Percentiles rank a stretch among this genome's conserved stretches.
These are phyloP conservation scores for Falco naumanni DNA, from an alignment of 2,797 vertebrate genomes.

Conservation along the genomic window DNA sequence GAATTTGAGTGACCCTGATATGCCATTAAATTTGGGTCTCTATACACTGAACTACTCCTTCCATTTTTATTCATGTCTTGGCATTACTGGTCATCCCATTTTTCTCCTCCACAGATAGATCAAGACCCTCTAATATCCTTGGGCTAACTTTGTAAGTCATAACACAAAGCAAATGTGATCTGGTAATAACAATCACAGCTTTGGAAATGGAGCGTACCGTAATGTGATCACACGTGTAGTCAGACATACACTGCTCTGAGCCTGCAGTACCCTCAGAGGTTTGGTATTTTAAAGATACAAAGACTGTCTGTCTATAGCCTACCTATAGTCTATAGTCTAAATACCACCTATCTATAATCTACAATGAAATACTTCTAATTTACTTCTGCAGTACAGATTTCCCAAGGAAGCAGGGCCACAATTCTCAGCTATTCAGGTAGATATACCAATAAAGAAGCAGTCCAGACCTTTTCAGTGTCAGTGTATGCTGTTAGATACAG, in stretches of 20 bases:
- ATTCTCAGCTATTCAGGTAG: background rate
- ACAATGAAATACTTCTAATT: background rate
- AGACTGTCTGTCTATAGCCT: background rate
- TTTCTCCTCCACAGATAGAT: constrained; percentile 9
- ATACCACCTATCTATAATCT: background rate
- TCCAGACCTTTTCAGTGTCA: background rate
- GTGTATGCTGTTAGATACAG: background rate
- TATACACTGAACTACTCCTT: background rate
- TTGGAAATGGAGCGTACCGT: background rate
- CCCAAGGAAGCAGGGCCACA: background rate
- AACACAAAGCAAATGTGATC: constrained; percentile 22
- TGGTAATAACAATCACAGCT: background rate
- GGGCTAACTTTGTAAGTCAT: background rate
- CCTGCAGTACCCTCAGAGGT: background rate
- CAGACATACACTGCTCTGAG: background rate
- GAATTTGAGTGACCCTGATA: constrained; percentile 46
- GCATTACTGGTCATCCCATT: constrained; percentile 6
- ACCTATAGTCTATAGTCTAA: background rate
- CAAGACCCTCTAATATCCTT: constrained; percentile 46
- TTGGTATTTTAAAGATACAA: background rate
- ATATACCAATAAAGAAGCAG: background rate
- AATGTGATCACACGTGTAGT: background rate
- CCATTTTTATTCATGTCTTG: background rate
- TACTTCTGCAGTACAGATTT: background rate
- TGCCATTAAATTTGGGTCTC: constrained; percentile 15